Percentiles rank a stretch among this genome's conserved stretches.
phyloP scores from a whole-genome alignment of 2,797 vertebrate species.

The Gobionotothen gibberifrons region DNA sequence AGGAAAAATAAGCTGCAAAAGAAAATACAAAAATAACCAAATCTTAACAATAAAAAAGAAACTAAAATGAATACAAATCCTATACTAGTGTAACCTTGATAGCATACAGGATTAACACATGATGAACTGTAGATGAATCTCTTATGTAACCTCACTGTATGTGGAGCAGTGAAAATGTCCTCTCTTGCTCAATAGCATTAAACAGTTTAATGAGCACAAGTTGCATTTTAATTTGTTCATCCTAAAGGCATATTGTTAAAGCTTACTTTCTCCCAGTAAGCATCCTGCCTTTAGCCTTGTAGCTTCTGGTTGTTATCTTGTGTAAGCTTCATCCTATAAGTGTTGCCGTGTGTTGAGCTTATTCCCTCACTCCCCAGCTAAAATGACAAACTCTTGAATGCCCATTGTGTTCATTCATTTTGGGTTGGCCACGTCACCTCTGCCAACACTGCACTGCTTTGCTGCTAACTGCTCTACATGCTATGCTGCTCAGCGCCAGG shows the following conservation, averaged over 20 bases:
- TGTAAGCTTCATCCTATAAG: background rate
- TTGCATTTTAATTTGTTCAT: background rate
- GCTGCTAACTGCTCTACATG: slow-evolving; percentile 53
- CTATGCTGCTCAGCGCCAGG: slow-evolving; percentile 59
- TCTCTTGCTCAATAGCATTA: background rate
- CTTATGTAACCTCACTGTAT: slow-evolving; percentile 11
- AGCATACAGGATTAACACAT: background rate
- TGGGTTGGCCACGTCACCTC: slow-evolving; percentile 64
- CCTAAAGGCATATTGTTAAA: background rate
- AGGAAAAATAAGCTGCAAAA: too few species aligned
- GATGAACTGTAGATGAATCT: slow-evolving; percentile 3
- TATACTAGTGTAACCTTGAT: too few species aligned
- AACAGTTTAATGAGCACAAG: slow-evolving; percentile 1
- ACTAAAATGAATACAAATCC: too few species aligned
- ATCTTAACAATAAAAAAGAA: too few species aligned
- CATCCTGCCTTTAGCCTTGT: slow-evolving; percentile 6
- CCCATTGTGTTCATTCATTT: slow-evolving; percentile 53
- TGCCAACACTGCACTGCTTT: slow-evolving; percentile 64
- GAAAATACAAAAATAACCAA: too few species aligned
- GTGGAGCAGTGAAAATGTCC: slow-evolving; percentile 2
- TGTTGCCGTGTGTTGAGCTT: background rate
- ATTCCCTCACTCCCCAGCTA: slow-evolving; percentile 19
- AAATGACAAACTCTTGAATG: slow-evolving; percentile 24
- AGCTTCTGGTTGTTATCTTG: background rate
- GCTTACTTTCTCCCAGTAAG: background rate